Percentiles rank a stretch among this genome's conserved stretches.
These are phyloP conservation scores for Heptranchias perlo DNA, from an alignment of 2,113 vertebrate genomes.

Conservation along the genomic window DNA sequence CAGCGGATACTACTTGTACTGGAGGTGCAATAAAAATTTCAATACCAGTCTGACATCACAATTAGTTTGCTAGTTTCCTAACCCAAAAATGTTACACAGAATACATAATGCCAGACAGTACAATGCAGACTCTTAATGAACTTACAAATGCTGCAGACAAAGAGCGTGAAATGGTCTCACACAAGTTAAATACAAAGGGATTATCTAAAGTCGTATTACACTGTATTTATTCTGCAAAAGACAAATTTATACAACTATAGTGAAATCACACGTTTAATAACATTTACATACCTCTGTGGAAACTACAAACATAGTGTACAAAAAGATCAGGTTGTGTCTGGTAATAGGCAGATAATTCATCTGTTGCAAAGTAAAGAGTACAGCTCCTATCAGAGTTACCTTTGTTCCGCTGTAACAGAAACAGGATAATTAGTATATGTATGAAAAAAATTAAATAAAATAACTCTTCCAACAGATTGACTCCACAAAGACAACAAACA, in stretches of 20 bases:
- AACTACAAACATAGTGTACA: constrained; percentile 80
- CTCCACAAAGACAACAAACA: background rate
- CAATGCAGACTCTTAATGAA: background rate
- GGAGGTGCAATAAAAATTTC: background rate
- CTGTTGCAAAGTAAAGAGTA: constrained; percentile 84
- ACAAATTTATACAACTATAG: background rate
- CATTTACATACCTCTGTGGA: constrained; percentile 72
- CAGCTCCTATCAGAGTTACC: constrained; percentile 79
- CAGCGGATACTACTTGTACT: background rate
- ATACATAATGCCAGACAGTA: background rate
- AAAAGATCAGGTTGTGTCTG: constrained; percentile 77
- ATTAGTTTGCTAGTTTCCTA: background rate
- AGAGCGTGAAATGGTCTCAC: background rate
- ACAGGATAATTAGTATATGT: constrained; percentile 21
- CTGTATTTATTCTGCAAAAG: background rate
- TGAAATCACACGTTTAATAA: background rate
- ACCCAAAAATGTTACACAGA: background rate
- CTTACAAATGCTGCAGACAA: background rate
- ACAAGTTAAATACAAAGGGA: background rate
- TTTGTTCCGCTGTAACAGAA: constrained; percentile 72
- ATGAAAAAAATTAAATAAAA: background rate
- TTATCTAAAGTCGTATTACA: background rate
- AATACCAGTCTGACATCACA: background rate
- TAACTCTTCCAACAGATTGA: background rate
- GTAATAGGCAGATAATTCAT: constrained; percentile 66